Evolutionary conservation across 2,888 invertebrate genomes (phyloP).

Genomic region (Metellina segmentata): DNA sequence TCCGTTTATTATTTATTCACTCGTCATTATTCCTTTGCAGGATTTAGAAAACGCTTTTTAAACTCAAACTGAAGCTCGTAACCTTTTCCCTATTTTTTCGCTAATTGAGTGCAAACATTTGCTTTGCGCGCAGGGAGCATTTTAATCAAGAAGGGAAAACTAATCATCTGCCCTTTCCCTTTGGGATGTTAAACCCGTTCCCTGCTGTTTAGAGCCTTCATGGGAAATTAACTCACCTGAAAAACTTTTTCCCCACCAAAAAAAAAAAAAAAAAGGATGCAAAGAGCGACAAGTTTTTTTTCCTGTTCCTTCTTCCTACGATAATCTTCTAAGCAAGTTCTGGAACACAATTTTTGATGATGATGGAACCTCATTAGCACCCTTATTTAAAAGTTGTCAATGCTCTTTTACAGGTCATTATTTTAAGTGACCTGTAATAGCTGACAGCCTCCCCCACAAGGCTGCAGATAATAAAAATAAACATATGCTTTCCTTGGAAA

Average conservation of each 20-base stretch:
- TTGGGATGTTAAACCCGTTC: conserved; percentile 7
- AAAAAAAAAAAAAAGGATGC: not conserved
- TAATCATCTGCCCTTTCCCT: conserved; percentile 15
- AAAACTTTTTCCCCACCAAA: not conserved
- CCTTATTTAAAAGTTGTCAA: not conserved
- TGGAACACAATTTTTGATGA: not conserved
- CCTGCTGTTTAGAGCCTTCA: not conserved
- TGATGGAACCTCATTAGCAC: not conserved
- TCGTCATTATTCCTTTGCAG: not conserved
- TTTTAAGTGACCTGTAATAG: not conserved
- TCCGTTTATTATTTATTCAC: not conserved
- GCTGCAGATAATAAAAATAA: not conserved
- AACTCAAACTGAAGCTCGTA: not conserved
- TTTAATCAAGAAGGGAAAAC: conserved; percentile 35
- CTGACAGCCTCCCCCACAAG: not conserved
- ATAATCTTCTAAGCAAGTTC: not conserved
- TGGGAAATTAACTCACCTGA: not conserved
- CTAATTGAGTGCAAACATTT: not conserved
- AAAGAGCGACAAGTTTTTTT: not conserved
- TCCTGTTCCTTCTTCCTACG: not conserved
- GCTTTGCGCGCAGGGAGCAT: not conserved
- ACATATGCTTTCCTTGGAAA: not conserved
- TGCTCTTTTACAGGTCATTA: not conserved
- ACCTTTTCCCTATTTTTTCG: not conserved
- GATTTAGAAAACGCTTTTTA: not conserved